Evolutionary conservation across 2,113 vertebrate genomes (phyloP).

Genomic region (Lagopus leucura): DNA sequence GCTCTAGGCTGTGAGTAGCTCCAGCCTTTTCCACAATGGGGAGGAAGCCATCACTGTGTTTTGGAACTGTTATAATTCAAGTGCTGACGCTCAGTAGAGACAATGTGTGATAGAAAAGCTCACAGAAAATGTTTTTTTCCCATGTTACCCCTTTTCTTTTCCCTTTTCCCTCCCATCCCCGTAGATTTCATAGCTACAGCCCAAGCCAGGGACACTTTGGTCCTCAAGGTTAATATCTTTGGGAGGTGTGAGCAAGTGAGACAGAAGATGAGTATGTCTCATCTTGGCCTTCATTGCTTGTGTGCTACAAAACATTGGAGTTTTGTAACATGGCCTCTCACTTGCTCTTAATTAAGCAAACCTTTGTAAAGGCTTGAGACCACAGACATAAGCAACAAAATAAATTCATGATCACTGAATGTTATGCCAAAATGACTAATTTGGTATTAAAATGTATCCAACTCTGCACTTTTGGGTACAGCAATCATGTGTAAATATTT

Average conservation of each 20-base stretch:
- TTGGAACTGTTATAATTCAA: background rate
- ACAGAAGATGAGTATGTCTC: background rate
- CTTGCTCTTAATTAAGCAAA: constrained; percentile 65
- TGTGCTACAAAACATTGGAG: background rate
- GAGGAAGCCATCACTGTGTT: background rate
- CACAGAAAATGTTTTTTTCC: background rate
- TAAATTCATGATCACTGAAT: constrained; percentile 22
- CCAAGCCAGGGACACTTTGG: background rate
- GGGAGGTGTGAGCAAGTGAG: constrained; percentile 51
- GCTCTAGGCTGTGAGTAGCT: background rate
- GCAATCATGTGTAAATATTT: constrained; percentile 70
- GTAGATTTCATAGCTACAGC: background rate
- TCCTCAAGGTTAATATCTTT: constrained; percentile 3
- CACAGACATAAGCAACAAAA: constrained; percentile 20
- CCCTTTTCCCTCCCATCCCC: constrained; percentile 36
- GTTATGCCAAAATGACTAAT: constrained; percentile 44
- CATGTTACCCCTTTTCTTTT: background rate
- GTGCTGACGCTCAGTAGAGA: background rate
- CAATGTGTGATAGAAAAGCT: background rate
- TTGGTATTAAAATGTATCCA: background rate
- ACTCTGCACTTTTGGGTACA: background rate
- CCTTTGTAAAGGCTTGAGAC: constrained; percentile 74
- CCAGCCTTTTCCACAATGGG: rapidly evolving
- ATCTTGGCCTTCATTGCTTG: constrained; percentile 16
- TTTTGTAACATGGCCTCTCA: constrained; percentile 54